Conservation (phyloP, 2,113 vertebrate species). For the Aegotheles bennettii region DNA sequence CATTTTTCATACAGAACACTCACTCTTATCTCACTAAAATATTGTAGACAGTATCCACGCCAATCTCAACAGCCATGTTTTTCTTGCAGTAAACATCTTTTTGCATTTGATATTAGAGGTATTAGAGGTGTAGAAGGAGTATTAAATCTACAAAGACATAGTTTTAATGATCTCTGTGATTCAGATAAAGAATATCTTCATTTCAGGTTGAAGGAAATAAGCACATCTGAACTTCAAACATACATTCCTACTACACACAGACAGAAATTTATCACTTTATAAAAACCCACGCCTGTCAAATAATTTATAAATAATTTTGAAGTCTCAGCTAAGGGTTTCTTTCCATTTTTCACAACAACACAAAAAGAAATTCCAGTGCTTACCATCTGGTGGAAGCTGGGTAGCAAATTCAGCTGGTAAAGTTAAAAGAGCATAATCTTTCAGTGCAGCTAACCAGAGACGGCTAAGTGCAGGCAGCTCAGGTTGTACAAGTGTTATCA, state of each 20-base stretch:
- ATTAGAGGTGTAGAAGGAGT: not conserved
- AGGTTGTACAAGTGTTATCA: slow-evolving; percentile 93
- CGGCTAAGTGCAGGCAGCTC: slow-evolving; percentile 91
- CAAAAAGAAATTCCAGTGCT: not conserved
- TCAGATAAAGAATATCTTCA: not conserved
- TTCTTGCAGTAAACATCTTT: not conserved
- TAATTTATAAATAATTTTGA: not conserved
- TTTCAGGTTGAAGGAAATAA: not conserved
- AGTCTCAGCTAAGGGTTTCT: not conserved
- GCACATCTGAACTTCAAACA: not conserved
- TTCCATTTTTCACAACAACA: not conserved
- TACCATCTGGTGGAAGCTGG: slow-evolving; percentile 97
- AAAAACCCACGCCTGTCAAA: not conserved
- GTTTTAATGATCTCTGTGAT: not conserved
- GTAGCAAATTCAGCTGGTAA: slow-evolving; percentile 96
- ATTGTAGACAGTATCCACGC: not conserved
- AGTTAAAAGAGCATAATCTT: slow-evolving; percentile 94
- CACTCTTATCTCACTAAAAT: not conserved
- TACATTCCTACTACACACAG: not conserved
- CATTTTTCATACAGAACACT: not conserved
- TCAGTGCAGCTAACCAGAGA: slow-evolving; percentile 92
- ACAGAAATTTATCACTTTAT: not conserved
- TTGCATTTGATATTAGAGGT: not conserved
- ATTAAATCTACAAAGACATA: not conserved
- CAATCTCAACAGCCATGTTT: not conserved